Evolutionary conservation across 1,140 invertebrate species (phyloP), one percentile per base, ranked within the genome.

Genomic region (Drosophila dunni): DNA sequence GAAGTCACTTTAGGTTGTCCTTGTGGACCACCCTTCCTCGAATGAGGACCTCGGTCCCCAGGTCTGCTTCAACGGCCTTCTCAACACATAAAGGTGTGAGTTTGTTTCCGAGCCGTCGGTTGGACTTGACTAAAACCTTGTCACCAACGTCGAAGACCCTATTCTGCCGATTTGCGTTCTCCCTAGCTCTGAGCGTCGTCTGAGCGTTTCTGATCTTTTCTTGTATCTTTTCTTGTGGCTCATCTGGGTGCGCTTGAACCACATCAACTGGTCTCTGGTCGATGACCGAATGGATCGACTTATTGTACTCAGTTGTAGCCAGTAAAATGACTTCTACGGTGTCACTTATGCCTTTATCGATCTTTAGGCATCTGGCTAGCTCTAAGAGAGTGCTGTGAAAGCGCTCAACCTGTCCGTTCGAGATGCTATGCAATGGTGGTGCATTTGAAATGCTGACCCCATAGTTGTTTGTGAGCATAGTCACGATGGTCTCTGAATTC

Each of bases 81-180:
- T 20, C 17, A 20, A 2, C 17, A 20, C 17, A 20, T 20, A 20
- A 20, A 20, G 17, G 48, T 13, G 50, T 54, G 29, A 65, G 63
- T 17, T 64, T 53, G 36, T 64, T 51, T 20, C 48, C 48, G 13
- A 46, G 67, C n/a, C 42, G 45, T n/a, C 61, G 42, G 17, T 56
- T 58, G 36, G 69, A 65, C 24, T 72, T 72, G 4, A 72, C 38
- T 4, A 72, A 17, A 36, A 65, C 61, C 42, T 58, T 65, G 45
- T 65, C 62, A 8, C 54, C 62, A 9, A 66, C 61, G 0, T 72
- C 46, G 5, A 56, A 44, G 3, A 60, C 44, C 44, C 36, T 50
- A 11, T 70, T 71, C 50, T 71, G 54, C 10, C 45, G 54, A n/a
- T 58, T 42, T 20, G 61, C 20, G 58, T 71, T 65, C 38, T 74